A percentile compares a stretch with the other conserved stretches of the same genome.
phyloP scores from a whole-genome alignment of 2,113 vertebrate genomes.

The Lophura nycthemera region DNA sequence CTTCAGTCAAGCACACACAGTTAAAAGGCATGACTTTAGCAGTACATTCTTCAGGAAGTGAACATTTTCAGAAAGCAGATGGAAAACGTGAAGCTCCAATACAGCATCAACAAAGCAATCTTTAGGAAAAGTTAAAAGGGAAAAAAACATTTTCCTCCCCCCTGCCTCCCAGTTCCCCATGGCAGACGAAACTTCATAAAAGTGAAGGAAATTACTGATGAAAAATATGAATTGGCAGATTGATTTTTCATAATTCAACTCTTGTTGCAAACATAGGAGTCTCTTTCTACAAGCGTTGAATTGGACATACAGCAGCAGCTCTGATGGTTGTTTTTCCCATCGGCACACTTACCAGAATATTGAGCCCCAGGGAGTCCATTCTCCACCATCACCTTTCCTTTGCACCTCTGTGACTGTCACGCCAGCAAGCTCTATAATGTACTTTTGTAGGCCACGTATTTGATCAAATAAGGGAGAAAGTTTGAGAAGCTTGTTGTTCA shows the following conservation, averaged over 20 bases:
- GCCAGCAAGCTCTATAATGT: neutral
- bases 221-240: neutral
- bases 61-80: neutral
- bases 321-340: neutral
- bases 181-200: neutral
- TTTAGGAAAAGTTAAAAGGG: neutral
- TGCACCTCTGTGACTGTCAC: neutral
- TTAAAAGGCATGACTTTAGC: neutral
- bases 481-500: neutral
- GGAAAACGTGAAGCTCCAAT: neutral
- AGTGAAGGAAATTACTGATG: neutral
- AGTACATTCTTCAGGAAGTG: neutral
- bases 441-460: neutral
- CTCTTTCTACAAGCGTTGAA: neutral
- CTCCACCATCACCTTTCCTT: neutral
- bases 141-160: neutral
- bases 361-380: neutral
- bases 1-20: neutral
- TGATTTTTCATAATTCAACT: neutral
- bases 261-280: neutral
- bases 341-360: fast-evolving
- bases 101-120: neutral
- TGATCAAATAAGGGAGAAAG: neutral
- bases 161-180: neutral
- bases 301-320: neutral